Conservation (phyloP, 2,888 invertebrate genomes). For the Lycocerus yunnanus region DNA sequence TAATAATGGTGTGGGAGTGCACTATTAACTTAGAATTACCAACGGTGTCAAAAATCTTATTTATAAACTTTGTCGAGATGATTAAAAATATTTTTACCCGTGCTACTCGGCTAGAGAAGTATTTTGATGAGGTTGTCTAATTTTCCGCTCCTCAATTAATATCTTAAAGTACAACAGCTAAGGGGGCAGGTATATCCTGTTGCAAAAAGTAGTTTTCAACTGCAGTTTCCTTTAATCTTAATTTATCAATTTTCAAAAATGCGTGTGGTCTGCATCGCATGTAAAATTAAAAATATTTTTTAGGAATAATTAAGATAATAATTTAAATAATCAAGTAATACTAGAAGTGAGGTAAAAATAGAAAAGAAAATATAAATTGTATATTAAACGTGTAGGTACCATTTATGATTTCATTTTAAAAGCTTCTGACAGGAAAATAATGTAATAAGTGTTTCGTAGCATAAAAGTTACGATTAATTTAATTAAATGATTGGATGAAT, state of each 20-base stretch:
- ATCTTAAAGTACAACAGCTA: not conserved
- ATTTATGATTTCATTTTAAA: not conserved
- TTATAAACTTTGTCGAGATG: not conserved
- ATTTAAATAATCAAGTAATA: not conserved
- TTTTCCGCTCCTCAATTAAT: slow-evolving; percentile 4
- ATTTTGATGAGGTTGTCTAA: slow-evolving; percentile 8
- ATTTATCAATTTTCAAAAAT: not conserved
- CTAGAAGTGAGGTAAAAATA: not conserved
- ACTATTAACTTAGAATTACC: not conserved
- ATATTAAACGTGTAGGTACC: no score
- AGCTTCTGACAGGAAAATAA: not conserved
- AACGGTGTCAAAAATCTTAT: slow-evolving; percentile 2
- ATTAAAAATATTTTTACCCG: not conserved
- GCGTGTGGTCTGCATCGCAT: not conserved
- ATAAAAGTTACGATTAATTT: not conserved
- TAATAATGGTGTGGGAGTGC: not conserved
- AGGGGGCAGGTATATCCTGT: not conserved
- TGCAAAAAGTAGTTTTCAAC: not conserved
- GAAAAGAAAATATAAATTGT: not conserved
- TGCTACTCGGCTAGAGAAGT: slow-evolving; percentile 2
- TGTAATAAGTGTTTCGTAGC: not conserved
- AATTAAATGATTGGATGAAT: not conserved
- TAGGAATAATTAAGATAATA: not conserved
- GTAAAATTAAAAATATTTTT: not conserved
- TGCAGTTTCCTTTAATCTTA: not conserved